phyloP scores from a whole-genome alignment of 2,113 vertebrate genomes.

The Thunnus thynnus region DNA sequence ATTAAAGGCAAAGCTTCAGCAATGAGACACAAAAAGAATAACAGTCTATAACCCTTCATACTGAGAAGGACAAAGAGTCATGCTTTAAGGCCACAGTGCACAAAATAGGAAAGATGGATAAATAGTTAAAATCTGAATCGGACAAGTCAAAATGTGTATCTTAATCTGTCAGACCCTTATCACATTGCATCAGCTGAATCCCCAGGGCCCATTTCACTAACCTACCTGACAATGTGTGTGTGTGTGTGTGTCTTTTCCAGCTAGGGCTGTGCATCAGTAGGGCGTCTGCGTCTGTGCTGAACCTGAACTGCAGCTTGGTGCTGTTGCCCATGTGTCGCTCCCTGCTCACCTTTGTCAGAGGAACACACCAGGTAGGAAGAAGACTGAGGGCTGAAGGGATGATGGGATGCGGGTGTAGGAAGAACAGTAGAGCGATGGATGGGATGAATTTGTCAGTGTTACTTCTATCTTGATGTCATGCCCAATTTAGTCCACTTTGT shows the following conservation, averaged over 20 bases:
- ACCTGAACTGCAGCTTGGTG: conserved; percentile 97
- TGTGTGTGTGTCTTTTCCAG: conserved; percentile 87
- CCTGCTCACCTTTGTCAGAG: conserved; percentile 90
- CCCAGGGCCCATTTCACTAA: conserved; percentile 6
- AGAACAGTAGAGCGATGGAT: background rate
- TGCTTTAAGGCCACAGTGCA: conserved; percentile 24
- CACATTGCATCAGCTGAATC: conserved; percentile 9
- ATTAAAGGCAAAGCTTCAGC: conserved; percentile 8
- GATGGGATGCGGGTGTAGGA: background rate
- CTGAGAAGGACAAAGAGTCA: conserved; percentile 44
- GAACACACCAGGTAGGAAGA: conserved; percentile 88
- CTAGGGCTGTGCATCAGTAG: conserved; percentile 97
- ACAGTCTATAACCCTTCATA: background rate
- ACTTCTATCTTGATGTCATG: no score
- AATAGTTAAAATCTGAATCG: conserved; percentile 22
- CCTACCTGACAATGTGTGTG: conserved; percentile 59
- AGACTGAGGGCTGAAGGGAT: background rate
- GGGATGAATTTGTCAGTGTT: background rate
- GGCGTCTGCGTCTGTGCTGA: conserved; percentile 95
- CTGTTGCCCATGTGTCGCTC: conserved; percentile 94
- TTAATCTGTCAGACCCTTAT: conserved; percentile 15
- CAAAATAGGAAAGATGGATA: background rate
- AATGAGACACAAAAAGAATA: background rate
- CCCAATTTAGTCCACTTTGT: no score
- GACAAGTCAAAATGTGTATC: conserved; percentile 25